These are phyloP conservation scores for Erpetoichthys calabaricus DNA, from an alignment of 2,797 vertebrate species.

Conservation along the genomic window DNA sequence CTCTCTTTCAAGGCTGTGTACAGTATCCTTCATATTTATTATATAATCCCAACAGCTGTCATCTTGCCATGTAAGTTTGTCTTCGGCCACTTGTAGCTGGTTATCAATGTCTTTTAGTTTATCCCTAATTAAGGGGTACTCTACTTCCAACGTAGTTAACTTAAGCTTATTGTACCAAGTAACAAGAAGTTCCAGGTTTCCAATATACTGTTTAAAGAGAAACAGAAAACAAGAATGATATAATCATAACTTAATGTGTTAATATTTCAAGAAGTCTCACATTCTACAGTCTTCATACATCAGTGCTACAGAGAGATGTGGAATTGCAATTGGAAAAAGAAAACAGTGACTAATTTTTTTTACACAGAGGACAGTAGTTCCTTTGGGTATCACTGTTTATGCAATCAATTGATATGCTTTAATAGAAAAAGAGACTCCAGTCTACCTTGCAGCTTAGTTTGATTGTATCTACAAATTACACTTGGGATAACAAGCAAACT, in stretches of 20 bases:
- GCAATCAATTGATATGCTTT: too few species aligned
- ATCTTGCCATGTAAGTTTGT: slow-evolving; percentile 45
- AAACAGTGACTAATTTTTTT: too few species aligned
- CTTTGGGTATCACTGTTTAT: too few species aligned
- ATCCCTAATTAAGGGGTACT: slow-evolving; percentile 48
- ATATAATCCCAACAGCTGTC: slow-evolving; percentile 49
- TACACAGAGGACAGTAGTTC: too few species aligned
- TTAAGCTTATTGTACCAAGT: slow-evolving; percentile 60
- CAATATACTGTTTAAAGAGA: slow-evolving; percentile 34
- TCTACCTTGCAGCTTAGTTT: too few species aligned
- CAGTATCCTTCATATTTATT: slow-evolving; percentile 31
- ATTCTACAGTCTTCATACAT: too few species aligned
- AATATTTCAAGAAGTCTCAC: too few species aligned
- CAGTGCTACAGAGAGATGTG: too few species aligned
- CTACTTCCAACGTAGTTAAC: slow-evolving; percentile 51
- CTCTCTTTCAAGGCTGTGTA: slow-evolving; percentile 38
- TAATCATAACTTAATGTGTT: not conserved
- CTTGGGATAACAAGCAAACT: too few species aligned
- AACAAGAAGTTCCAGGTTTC: slow-evolving; percentile 52
- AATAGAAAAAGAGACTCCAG: too few species aligned
- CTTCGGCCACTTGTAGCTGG: slow-evolving; percentile 41
- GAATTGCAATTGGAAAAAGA: too few species aligned
- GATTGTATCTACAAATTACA: too few species aligned
- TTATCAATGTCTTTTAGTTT: slow-evolving; percentile 44
- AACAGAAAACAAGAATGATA: not conserved